Evolutionary conservation across 2,797 vertebrate genomes (phyloP), one percentile per base, ranked within the genome.

Genomic region (Ciconia nigra): DNA sequence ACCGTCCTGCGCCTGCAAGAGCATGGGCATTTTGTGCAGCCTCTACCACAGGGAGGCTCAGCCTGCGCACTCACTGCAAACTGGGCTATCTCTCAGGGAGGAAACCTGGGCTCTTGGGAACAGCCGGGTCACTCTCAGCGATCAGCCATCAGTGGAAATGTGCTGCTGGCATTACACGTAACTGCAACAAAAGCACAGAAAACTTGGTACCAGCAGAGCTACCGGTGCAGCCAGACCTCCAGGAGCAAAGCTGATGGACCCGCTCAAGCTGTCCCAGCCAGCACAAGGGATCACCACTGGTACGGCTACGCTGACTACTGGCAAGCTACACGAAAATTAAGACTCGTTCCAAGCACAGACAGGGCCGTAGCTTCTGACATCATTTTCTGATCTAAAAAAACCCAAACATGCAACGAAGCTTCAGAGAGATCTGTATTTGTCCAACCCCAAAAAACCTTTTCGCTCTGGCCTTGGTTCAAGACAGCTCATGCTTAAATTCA

Each of bases 401-500:
- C 37, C 37, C 37, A 69, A 15, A 72, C 15, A 14, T 5, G 6
- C 37, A 67, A 42, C 1, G 2, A 89, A 79, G 61, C 54, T 54
- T 73, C 49, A 83, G 44, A 84, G 49, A 55, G 58, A 65, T 37
- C 20, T 55, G 42, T 63, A 58, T 83, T 93, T 82, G 59, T 89
- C 65, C 55, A 87, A 72, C 63, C 44, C 79, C 46, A 19, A 80
- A 97, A 87, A 91, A 15, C 22, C 44, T 90, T 82, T 74, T 93
- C 59, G 54, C 46, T 69, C 35, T 91, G 89, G 83, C 78, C 83
- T 72, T 61, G 66, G 42, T 67, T 97, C 94, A 96, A 78, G 58
- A 93, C 78, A 94, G 90, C 52, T 91, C 78, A 91, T 31, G 59
- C 80, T 78, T 89, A 94, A 88, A 95, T 97, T 93, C 1, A 5